These are phyloP conservation scores for Tupaia chinensis DNA, from an alignment of 2,113 vertebrate species.

Conservation along the genomic window DNA sequence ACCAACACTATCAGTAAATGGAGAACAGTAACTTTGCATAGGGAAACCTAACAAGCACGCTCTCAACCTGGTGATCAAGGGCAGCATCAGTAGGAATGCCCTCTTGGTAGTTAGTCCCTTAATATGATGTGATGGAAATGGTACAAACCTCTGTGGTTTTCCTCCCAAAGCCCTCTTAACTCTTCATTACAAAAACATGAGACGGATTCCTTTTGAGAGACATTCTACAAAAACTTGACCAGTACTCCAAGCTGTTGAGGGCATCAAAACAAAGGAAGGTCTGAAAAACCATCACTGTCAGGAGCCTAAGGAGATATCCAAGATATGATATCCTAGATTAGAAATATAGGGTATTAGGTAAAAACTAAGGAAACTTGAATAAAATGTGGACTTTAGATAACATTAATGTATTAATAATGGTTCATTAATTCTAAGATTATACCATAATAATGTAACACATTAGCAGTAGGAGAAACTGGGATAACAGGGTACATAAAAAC, in stretches of 20 bases:
- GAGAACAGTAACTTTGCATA: not conserved
- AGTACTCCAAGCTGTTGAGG: not conserved
- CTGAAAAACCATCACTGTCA: not conserved
- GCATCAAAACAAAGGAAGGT: not conserved
- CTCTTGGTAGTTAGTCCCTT: not conserved
- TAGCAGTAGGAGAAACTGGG: not conserved
- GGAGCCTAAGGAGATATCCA: not conserved
- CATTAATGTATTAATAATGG: not conserved
- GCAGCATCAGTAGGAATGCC: not conserved
- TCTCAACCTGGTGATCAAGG: not conserved
- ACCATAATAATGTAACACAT: not conserved
- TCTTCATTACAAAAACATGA: not conserved
- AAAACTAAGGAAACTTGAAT: not conserved
- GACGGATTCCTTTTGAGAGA: not conserved
- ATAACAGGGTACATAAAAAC: not conserved
- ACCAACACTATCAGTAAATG: not conserved
- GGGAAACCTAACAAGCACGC: not conserved
- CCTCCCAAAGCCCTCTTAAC: not conserved
- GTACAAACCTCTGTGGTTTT: not conserved
- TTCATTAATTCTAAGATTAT: not conserved
- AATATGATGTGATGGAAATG: not conserved
- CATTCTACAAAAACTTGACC: not conserved
- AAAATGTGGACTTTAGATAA: not conserved
- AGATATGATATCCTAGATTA: not conserved
- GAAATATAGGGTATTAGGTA: not conserved